These are phyloP conservation scores for Copsychus sechellarum DNA, from an alignment of 2,113 vertebrate genomes.

Conservation along the genomic window DNA sequence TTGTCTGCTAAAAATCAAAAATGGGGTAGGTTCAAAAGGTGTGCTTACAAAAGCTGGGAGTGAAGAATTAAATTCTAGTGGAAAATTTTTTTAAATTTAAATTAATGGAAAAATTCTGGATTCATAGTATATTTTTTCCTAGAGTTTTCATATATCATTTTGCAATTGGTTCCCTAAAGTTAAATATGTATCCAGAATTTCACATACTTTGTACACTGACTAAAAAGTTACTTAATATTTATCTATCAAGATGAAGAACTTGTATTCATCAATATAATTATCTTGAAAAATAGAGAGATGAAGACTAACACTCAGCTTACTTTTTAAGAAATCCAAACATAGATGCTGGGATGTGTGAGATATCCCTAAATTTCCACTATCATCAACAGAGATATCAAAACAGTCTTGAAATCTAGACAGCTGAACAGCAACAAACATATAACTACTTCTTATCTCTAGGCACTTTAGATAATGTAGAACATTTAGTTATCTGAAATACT, in stretches of 20 bases:
- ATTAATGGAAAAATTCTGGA: background rate
- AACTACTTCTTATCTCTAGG: background rate
- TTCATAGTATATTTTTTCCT: background rate
- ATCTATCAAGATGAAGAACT: background rate
- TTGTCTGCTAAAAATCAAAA: background rate
- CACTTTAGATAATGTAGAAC: background rate
- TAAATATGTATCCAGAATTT: background rate
- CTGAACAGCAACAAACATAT: background rate
- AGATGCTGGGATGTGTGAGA: background rate
- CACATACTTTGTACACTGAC: background rate
- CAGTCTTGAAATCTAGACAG: background rate
- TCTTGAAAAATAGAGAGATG: accelerated
- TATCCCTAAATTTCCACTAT: background rate
- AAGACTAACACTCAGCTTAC: background rate
- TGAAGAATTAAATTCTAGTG: background rate
- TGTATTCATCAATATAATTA: background rate
- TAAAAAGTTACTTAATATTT: background rate
- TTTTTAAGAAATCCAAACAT: background rate
- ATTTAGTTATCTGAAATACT: background rate
- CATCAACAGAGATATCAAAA: background rate
- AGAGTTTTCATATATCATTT: background rate
- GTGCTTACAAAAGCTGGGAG: accelerated
- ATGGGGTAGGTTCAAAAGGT: accelerated
- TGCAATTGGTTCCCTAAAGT: background rate
- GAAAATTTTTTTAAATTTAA: background rate